Conservation (phyloP, 2,888 invertebrate species). For the Apamea crenata region DNA sequence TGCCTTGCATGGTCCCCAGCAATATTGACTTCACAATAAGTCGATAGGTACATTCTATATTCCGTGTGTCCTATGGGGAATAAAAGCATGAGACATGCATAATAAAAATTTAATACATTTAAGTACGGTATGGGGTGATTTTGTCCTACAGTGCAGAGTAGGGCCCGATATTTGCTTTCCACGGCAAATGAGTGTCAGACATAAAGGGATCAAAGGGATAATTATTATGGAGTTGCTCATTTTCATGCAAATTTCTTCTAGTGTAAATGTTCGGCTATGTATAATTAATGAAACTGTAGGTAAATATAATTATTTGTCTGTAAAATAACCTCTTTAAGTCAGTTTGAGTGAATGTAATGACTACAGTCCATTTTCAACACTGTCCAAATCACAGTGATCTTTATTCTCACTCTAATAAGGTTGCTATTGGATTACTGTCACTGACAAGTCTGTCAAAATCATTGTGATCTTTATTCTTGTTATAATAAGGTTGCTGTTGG, state of each 20-base stretch:
- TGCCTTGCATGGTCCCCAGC: constrained; percentile 12
- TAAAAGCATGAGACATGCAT: constrained; percentile 38
- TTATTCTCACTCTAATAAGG: not conserved
- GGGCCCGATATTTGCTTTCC: constrained; percentile 67
- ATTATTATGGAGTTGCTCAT: constrained; percentile 74
- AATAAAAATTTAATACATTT: constrained; percentile 50
- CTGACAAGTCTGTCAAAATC: not conserved
- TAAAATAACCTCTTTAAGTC: not conserved
- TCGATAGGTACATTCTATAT: constrained; percentile 48
- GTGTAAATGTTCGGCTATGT: constrained; percentile 43
- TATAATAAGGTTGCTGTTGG: not conserved
- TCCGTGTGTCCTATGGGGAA: constrained; percentile 31
- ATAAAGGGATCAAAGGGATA: constrained; percentile 77
- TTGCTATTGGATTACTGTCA: not conserved
- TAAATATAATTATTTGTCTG: not conserved
- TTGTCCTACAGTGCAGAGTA: constrained; percentile 59
- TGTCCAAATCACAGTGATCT: not conserved
- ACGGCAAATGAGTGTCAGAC: constrained; percentile 73
- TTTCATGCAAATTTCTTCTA: constrained; percentile 69
- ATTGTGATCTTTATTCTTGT: not conserved
- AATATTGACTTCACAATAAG: constrained; percentile 30
- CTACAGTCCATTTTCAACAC: not conserved
- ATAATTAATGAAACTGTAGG: not conserved
- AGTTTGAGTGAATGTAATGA: not conserved
- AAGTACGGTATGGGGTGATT: constrained; percentile 49